Evolutionary conservation across 2,888 invertebrate species (phyloP).

Genomic region (Cistogaster globosa): DNA sequence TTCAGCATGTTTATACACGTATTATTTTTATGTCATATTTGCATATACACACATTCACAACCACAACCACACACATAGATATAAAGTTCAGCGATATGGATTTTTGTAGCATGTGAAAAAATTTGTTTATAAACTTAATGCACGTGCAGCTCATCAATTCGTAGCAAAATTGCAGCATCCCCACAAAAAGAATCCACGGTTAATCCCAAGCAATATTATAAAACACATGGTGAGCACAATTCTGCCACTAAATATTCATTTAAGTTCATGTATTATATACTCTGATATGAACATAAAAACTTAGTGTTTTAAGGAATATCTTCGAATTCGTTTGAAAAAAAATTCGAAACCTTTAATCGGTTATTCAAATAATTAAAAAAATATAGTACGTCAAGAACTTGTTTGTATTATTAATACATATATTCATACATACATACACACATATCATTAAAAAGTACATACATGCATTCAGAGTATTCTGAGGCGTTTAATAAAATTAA

Average conservation of each 20-base stretch:
- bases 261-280: neutral
- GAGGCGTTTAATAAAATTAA: no score
- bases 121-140: slow-evolving; percentile 64
- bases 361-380: neutral
- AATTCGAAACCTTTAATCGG: neutral
- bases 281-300: slow-evolving; percentile 2
- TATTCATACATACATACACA: no score
- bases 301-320: no score
- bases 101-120: slow-evolving; percentile 40
- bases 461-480: no score
- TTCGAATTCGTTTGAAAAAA: neutral
- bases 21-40: slow-evolving; percentile 32
- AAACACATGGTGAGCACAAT: slow-evolving; percentile 60
- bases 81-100: neutral
- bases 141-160: slow-evolving; percentile 81
- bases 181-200: slow-evolving; percentile 47
- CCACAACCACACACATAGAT: slow-evolving; percentile 1
- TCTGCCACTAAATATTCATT: neutral
- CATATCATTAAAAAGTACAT: no score
- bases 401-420: no score
- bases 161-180: slow-evolving; percentile 72
- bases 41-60: slow-evolving; percentile 11
- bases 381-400: no score
- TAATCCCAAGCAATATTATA: slow-evolving; percentile 55
- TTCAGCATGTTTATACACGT: slow-evolving; percentile 49